Conservation (phyloP, 2,888 invertebrate genomes). For the Cataglyphis rosenhaueri region DNA sequence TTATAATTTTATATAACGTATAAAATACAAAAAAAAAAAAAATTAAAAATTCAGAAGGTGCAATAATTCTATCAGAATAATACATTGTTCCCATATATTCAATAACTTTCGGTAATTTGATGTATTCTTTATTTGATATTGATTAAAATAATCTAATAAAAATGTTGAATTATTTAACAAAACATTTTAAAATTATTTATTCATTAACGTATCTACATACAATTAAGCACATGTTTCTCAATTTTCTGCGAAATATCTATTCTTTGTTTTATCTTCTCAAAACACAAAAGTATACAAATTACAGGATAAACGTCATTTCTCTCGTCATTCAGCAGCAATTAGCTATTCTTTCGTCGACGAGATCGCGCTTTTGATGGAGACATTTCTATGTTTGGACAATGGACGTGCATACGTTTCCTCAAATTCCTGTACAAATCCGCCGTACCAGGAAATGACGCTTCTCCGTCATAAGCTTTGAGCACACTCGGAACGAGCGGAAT, state of each 20-base stretch:
- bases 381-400: conserved; percentile 37
- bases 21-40: background rate
- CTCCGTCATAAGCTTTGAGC: conserved; percentile 35
- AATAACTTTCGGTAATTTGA: background rate
- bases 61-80: too few species aligned
- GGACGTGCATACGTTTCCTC: conserved; percentile 34
- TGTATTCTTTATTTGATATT: background rate
- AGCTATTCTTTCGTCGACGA: conserved; percentile 7
- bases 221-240: background rate
- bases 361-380: background rate
- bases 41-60: background rate
- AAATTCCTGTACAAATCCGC: conserved; percentile 45
- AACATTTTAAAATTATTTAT: background rate
- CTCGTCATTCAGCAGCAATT: conserved; percentile 34
- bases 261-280: background rate
- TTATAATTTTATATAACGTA: background rate
- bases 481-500: conserved; percentile 30
- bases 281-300: conserved; percentile 35
- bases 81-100: background rate
- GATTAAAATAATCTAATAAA: background rate
- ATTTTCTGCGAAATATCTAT: background rate
- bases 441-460: conserved; percentile 23
- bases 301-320: conserved; percentile 10
- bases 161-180: background rate
- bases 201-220: background rate